A percentile compares a stretch with the other conserved stretches of the same genome.
These are phyloP conservation scores for Nephila pilipes DNA, from an alignment of 1,140 invertebrate species.

Conservation along the genomic window DNA sequence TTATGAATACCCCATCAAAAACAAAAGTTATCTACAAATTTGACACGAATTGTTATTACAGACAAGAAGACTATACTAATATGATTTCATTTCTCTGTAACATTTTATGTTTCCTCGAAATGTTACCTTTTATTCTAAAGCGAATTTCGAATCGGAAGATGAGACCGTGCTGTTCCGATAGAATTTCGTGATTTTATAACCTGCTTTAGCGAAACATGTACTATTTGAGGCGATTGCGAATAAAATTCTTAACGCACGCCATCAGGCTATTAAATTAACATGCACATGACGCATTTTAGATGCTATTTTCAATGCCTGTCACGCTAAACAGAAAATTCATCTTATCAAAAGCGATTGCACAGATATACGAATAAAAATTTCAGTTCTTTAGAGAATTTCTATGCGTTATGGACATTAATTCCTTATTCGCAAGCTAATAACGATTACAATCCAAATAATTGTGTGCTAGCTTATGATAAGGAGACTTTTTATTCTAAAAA, in stretches of 20 bases:
- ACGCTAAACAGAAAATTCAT: not conserved
- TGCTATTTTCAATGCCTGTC: not conserved
- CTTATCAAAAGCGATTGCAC: not conserved
- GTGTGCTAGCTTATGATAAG: too few relatives aligned
- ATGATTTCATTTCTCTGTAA: too few relatives aligned
- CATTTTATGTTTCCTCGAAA: not conserved
- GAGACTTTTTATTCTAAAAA: too few relatives aligned
- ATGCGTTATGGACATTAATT: too few relatives aligned
- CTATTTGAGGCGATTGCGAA: not conserved
- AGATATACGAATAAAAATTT: not conserved
- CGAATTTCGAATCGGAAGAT: not conserved
- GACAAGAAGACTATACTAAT: too few relatives aligned
- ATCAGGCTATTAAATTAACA: not conserved
- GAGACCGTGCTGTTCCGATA: too few relatives aligned
- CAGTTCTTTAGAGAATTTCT: not conserved
- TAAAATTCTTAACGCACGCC: not conserved
- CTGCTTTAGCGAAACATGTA: not conserved
- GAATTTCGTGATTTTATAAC: not conserved
- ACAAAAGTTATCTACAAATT: too few relatives aligned
- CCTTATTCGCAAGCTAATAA: too few relatives aligned
- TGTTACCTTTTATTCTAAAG: not conserved
- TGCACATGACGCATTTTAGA: not conserved
- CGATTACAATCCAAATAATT: too few relatives aligned
- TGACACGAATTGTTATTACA: too few relatives aligned
- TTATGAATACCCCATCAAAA: too few relatives aligned